Base-by-base conservation (phyloP, 2,888 invertebrate species). In the Myopa tessellatipennis region DNA sequence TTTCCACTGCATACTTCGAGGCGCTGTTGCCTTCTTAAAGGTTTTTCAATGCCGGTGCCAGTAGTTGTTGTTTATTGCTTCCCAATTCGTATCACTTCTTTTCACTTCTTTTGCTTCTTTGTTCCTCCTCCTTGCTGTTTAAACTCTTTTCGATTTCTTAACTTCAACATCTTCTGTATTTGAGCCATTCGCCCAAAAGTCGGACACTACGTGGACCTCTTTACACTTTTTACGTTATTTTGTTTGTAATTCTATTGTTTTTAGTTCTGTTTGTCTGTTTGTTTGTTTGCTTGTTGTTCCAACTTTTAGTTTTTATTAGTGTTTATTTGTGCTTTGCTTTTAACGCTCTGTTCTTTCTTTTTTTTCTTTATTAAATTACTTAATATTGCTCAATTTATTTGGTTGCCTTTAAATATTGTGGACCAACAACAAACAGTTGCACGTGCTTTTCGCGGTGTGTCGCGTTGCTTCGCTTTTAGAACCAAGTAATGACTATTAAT, bases 401-500 rank as follows among this genome's bases (percentile, higher is more conserved):
- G 45, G 7, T 45, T 45, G 45, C 3, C 45, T 45, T 45, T 45
- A 45, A 45, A 45, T 45, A 4, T 2, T 10, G 10, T 8, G 45
- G 45, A 2, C 45, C 45, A 45, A 6, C 10, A 45, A 6, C 7
- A 45, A 10, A 45, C 45, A 45, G 12, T n/a, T 26, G 26, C 26
- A 26, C 26, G 26, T 26, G 45, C 45, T 45, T 45, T 10, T 45
- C 45, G 45, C 45, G 1, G 1, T 10, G 45, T 26, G 26, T 26
- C 26, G 45, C 26, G 45, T 45, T 45, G 45, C 45, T 45, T 6
- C 45, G 45, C 45, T 10, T 8, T 6, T 45, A 10, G 45, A 16
- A 55, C 36, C 68, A 18, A 10, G 12, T 77, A 60, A 77, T 60
- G 77, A 68, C 26, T 71, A 75, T 71, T 55, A 78, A 78, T 78